These are phyloP conservation scores for Quadroppia sp. DNA, from an alignment of 2,888 invertebrate species.

Conservation along the genomic window DNA sequence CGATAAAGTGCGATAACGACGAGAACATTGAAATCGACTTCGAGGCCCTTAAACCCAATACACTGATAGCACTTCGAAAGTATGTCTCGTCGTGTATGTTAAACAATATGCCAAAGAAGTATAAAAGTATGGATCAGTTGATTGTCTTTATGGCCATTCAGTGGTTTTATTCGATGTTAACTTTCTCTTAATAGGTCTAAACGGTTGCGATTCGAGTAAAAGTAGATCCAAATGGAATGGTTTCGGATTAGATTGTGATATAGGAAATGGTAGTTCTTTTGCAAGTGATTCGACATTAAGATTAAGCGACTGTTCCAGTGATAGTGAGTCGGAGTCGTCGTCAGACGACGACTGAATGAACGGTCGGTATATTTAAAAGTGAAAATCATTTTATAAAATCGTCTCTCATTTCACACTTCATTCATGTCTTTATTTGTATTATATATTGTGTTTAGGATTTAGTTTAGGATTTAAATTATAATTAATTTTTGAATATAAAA, in stretches of 20 bases:
- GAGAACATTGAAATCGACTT: slow-evolving; percentile 41
- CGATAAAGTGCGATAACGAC: slow-evolving; percentile 41
- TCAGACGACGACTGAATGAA: neutral
- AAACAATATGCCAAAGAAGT: slow-evolving; percentile 16
- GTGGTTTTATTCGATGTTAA: too few species aligned
- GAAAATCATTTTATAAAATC: neutral
- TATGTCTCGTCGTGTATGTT: slow-evolving; percentile 42
- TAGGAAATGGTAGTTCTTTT: neutral
- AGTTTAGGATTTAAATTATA: neutral
- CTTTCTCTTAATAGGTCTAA: neutral
- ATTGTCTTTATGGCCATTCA: neutral
- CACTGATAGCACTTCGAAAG: slow-evolving; percentile 39
- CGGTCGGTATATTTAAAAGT: neutral
- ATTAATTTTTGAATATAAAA: neutral
- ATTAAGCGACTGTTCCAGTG: slow-evolving; percentile 10
- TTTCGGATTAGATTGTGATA: too few species aligned
- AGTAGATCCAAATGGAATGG: too few species aligned
- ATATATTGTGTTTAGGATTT: neutral
- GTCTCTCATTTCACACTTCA: neutral
- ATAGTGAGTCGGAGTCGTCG: slow-evolving; percentile 18
- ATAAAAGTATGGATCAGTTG: neutral
- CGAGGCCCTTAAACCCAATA: slow-evolving; percentile 34
- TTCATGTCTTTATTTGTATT: neutral
- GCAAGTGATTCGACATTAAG: neutral
- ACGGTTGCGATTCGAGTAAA: slow-evolving; percentile 23